Evolutionary conservation across 2,888 invertebrate species (phyloP).

Genomic region (Caradrina kadenii): DNA sequence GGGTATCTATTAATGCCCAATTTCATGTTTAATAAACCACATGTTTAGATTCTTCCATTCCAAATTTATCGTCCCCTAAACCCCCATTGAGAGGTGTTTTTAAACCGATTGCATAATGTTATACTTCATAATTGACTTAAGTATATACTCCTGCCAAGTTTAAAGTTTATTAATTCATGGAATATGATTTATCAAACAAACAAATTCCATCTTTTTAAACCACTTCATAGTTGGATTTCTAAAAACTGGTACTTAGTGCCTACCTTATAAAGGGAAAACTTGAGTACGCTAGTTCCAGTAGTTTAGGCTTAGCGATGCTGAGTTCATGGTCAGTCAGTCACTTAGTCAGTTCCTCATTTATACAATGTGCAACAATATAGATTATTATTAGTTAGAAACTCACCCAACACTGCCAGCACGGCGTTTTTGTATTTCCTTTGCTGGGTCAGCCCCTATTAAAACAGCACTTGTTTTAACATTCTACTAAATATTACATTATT

Average conservation of each 20-base stretch:
- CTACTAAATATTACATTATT: background rate
- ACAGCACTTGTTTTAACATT: slow-evolving; percentile 10
- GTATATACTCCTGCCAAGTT: background rate
- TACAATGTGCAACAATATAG: background rate
- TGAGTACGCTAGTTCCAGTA: background rate
- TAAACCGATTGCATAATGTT: too few relatives aligned
- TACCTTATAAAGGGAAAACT: background rate
- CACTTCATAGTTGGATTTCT: background rate
- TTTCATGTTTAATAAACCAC: too few relatives aligned
- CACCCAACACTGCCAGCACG: slow-evolving; percentile 95
- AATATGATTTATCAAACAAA: background rate
- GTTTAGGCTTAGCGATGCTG: background rate
- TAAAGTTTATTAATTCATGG: background rate
- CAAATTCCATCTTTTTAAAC: background rate
- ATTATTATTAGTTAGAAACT: slow-evolving; percentile 79
- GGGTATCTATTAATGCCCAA: too few relatives aligned
- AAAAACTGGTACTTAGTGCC: background rate
- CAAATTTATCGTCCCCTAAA: too few relatives aligned
- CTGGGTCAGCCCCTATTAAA: slow-evolving; percentile 94
- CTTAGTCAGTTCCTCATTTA: background rate
- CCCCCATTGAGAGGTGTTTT: too few relatives aligned
- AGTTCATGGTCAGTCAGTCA: background rate
- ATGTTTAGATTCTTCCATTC: too few relatives aligned
- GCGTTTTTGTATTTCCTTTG: slow-evolving; percentile 95
- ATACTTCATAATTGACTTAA: background rate